Evolutionary conservation across 2,113 vertebrate genomes (phyloP), one percentile per base, ranked within the genome.

Genomic region (Chiloscyllium plagiosum): DNA sequence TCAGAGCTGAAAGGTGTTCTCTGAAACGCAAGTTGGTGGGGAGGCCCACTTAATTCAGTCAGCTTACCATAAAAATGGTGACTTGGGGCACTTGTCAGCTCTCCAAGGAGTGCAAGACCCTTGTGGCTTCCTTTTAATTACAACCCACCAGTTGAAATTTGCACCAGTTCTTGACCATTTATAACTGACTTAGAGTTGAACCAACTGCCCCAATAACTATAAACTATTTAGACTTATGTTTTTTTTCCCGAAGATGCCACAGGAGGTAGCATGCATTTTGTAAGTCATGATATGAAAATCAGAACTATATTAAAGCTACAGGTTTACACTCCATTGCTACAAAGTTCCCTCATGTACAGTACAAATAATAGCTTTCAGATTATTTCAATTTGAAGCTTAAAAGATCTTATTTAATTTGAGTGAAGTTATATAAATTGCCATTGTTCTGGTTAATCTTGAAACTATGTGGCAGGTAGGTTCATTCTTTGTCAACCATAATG

Each of bases 311-410:
- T 3, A 69, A 22, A 61, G 7, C 56, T 61, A 12, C 12, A 61
- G 56, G 8, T 61, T 61, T 61, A 61, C 56, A 61, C 56, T 61
- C 8, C n/a, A 65, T n/a, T 37, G n/a, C 33, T 61, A 8, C 17
- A 92, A 19, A 20, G 13, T 65, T 17, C 17, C 61, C 89, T 66
- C 19, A 17, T 33, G 13, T 92, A 66, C 19, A 92, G 65, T 22
- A 66, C 61, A 66, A 92, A 92, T 92, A 92, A 92, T 92, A 66
- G 56, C 56, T 92, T 92, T 92, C n/a, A 66, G 89, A 92, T 66
- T 4, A 66, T 65, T 66, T 92, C 89, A 17, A 65, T 92, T 92
- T 42, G 61, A 92, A 92, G 56, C 29, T 92, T 66, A 92, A 92
- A 17, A 65, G 33, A 37, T 66, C 33, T 12, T 15, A 65, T 65